Percentiles rank a stretch among this genome's conserved stretches.
Conservation (phyloP, 1,140 invertebrate species). For the Papilio xuthus region DNA sequence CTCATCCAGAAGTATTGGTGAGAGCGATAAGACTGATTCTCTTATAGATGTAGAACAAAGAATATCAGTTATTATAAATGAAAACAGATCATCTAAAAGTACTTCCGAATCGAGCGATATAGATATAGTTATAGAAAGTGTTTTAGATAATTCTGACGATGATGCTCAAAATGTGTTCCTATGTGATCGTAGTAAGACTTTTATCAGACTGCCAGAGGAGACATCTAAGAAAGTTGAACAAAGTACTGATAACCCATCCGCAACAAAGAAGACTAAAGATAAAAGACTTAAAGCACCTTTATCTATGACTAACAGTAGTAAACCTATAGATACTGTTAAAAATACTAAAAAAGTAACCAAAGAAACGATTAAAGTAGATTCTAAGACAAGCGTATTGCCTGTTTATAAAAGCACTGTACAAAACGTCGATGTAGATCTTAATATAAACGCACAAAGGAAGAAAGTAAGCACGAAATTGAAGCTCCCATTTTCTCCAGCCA, state of each 20-base stretch:
- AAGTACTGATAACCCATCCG: constrained; percentile 38
- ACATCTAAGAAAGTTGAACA: constrained; percentile 46
- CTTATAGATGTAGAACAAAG: constrained; percentile 75
- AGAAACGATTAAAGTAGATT: constrained; percentile 53
- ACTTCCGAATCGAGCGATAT: constrained; percentile 75
- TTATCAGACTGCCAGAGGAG: constrained; percentile 56
- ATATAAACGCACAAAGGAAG: constrained; percentile 60
- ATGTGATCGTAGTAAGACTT: constrained; percentile 64
- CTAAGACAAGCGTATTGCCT: constrained; percentile 69
- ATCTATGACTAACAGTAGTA: constrained; percentile 68
- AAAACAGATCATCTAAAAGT: constrained; percentile 74
- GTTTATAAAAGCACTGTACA: constrained; percentile 69
- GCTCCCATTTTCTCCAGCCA: constrained; percentile 74
- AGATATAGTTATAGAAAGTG: constrained; percentile 70
- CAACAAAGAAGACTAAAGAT: constrained; percentile 60
- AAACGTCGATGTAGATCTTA: constrained; percentile 55
- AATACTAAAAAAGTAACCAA: constrained; percentile 54
- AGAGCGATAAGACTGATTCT: constrained; percentile 67
- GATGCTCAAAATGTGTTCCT: constrained; percentile 51
- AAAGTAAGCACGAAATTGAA: constrained; percentile 71
- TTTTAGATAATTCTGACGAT: constrained; percentile 62
- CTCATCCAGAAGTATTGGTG: constrained; percentile 63
- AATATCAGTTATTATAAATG: constrained; percentile 76
- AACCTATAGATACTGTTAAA: constrained; percentile 65
- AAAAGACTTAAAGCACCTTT: constrained; percentile 63